Evolutionary conservation across 1,140 invertebrate genomes (phyloP).

Genomic region (Halesus radiatus): DNA sequence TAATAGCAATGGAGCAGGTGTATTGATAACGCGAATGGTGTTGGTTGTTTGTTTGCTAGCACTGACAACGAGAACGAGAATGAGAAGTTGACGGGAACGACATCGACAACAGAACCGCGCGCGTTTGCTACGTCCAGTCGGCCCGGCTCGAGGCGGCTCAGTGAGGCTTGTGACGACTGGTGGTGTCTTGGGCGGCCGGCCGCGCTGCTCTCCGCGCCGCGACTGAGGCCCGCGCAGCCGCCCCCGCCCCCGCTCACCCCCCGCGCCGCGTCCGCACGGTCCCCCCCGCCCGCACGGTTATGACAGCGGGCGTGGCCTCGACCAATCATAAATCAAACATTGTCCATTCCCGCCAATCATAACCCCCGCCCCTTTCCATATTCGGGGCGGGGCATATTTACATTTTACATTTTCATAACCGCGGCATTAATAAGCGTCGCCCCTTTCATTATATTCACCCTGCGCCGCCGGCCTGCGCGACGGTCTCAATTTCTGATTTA

Average conservation of each 20-base stretch:
- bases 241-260: constrained; percentile 62
- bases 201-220: constrained; percentile 67
- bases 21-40: constrained; percentile 17
- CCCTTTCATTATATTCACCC: constrained; percentile 39
- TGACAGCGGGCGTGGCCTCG: constrained; percentile 69
- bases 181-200: constrained; percentile 20
- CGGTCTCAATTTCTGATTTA: constrained; percentile 46
- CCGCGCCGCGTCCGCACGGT: constrained; percentile 61
- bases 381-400: constrained; percentile 71
- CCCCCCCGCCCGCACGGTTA: constrained; percentile 65
- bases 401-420: constrained; percentile 72
- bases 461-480: constrained; percentile 37
- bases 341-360: constrained; percentile 64
- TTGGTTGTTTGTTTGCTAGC: not conserved
- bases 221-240: constrained; percentile 66
- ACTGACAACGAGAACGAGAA: not conserved
- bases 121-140: constrained; percentile 1
- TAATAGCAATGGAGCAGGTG: not conserved
- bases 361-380: constrained; percentile 61
- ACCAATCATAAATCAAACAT: constrained; percentile 71
- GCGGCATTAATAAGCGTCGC: constrained; percentile 70
- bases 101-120: not conserved
- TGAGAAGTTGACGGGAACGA: not conserved
- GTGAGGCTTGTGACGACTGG: too few relatives aligned
- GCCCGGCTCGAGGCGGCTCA: not conserved